Evolutionary conservation across 1,140 invertebrate genomes (phyloP).

Genomic region (Drepana arcuata): DNA sequence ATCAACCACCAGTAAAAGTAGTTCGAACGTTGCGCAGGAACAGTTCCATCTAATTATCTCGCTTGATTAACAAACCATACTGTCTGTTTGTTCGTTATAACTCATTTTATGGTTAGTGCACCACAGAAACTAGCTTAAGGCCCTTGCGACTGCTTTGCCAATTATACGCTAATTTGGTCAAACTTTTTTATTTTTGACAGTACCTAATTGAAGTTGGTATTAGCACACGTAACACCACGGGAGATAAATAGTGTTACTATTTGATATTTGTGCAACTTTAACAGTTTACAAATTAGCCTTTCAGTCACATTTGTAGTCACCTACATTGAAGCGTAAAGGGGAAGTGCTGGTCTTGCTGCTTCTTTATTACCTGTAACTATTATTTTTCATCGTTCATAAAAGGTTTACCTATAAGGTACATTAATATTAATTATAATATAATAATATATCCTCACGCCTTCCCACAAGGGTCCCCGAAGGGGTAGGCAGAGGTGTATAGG

Average conservation of each 20-base stretch:
- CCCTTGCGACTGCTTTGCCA: too few relatives aligned
- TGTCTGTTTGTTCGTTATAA: too few relatives aligned
- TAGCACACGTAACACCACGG: too few relatives aligned
- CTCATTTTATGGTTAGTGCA: too few relatives aligned
- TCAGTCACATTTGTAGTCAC: constrained; percentile 24
- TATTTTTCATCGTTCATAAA: not conserved
- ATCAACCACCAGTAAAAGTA: constrained; percentile 33
- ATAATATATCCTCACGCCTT: too few relatives aligned
- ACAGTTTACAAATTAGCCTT: constrained; percentile 27
- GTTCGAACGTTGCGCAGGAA: constrained; percentile 34
- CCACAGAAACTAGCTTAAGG: too few relatives aligned
- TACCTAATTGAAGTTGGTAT: too few relatives aligned
- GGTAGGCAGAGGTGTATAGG: too few relatives aligned
- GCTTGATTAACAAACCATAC: not conserved
- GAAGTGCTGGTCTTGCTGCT: constrained; percentile 4
- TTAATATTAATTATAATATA: not conserved
- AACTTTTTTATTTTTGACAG: too few relatives aligned
- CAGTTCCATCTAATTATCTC: constrained; percentile 16
- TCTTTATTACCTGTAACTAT: not conserved
- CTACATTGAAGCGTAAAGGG: constrained; percentile 29
- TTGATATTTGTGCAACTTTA: constrained; percentile 23
- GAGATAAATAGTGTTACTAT: too few relatives aligned
- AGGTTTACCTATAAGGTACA: not conserved
- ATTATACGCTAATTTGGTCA: too few relatives aligned
- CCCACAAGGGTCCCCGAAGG: too few relatives aligned